Evolutionary conservation across 2,888 invertebrate species (phyloP).

Genomic region (Stratiomys singularior): DNA sequence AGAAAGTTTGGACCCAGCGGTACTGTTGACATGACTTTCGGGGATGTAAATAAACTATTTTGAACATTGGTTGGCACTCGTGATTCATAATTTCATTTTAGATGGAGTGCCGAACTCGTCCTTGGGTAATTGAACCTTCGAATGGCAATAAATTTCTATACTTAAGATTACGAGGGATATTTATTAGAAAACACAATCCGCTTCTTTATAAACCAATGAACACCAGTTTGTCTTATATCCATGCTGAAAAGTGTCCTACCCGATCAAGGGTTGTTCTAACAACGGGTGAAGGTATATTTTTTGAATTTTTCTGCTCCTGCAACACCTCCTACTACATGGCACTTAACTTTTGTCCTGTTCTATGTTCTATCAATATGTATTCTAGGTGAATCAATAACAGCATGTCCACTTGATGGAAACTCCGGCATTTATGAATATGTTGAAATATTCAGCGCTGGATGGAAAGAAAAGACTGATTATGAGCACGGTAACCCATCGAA

Average conservation of each 20-base stretch:
- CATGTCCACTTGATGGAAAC: constrained; percentile 69
- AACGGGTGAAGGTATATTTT: constrained; percentile 68
- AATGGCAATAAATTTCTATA: constrained; percentile 79
- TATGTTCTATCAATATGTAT: not conserved
- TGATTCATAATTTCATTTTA: constrained; percentile 59
- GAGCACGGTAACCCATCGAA: constrained; percentile 71
- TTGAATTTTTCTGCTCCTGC: constrained; percentile 20
- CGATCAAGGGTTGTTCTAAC: constrained; percentile 83
- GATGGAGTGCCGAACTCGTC: constrained; percentile 82
- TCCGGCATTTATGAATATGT: constrained; percentile 73
- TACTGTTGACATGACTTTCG: constrained; percentile 72
- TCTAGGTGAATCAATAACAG: constrained; percentile 66
- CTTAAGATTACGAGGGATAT: constrained; percentile 78
- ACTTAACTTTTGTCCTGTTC: not conserved
- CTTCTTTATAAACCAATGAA: constrained; percentile 67
- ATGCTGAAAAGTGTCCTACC: constrained; percentile 75
- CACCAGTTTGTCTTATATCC: constrained; percentile 70
- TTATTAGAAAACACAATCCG: constrained; percentile 65
- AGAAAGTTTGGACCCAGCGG: constrained; percentile 81
- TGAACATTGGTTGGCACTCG: not conserved
- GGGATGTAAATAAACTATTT: constrained; percentile 62
- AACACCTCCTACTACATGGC: too few relatives aligned
- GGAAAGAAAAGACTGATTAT: constrained; percentile 72
- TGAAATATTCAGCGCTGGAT: constrained; percentile 87
- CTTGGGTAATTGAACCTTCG: constrained; percentile 83